Evolutionary conservation across 2,888 invertebrate species (phyloP).

Genomic region (Thereva nobilitata): DNA sequence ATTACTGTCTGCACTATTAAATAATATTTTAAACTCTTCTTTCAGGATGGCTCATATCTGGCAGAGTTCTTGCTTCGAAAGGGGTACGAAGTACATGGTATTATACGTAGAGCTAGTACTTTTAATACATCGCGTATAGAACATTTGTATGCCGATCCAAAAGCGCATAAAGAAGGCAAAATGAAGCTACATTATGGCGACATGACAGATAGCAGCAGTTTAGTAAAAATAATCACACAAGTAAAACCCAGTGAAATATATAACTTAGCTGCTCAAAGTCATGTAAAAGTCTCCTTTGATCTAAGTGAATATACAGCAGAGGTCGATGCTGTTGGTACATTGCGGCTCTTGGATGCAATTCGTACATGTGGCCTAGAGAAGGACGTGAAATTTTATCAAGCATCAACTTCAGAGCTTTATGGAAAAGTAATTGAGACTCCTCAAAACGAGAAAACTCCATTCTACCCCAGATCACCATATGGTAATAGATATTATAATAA

Average conservation of each 20-base stretch:
- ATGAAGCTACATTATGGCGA: constrained; percentile 98
- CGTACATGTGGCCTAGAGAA: constrained; percentile 83
- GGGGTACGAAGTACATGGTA: constrained; percentile 94
- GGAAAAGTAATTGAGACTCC: constrained; percentile 92
- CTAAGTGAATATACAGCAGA: constrained; percentile 98
- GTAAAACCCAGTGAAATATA: constrained; percentile 88
- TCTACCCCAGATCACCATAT: constrained; percentile 95
- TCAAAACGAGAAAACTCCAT: constrained; percentile 92
- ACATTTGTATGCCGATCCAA: constrained; percentile 91
- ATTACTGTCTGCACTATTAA: too few species aligned
- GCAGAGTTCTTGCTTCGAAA: constrained; percentile 91
- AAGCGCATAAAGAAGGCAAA: constrained; percentile 81
- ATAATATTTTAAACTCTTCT: constrained; percentile 41
- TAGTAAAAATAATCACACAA: constrained; percentile 78
- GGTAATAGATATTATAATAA: constrained; percentile 63
- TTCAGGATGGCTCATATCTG: constrained; percentile 95
- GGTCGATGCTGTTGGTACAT: constrained; percentile 93
- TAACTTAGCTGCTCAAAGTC: constrained; percentile 98
- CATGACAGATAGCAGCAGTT: constrained; percentile 95
- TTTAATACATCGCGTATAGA: constrained; percentile 97
- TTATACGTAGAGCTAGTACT: constrained; percentile 90
- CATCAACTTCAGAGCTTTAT: constrained; percentile 93
- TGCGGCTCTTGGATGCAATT: constrained; percentile 89
- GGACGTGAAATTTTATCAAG: constrained; percentile 87
- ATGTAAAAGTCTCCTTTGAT: constrained; percentile 99